phyloP scores from a whole-genome alignment of 1,140 invertebrate genomes.

The Zaprionus capensis region DNA sequence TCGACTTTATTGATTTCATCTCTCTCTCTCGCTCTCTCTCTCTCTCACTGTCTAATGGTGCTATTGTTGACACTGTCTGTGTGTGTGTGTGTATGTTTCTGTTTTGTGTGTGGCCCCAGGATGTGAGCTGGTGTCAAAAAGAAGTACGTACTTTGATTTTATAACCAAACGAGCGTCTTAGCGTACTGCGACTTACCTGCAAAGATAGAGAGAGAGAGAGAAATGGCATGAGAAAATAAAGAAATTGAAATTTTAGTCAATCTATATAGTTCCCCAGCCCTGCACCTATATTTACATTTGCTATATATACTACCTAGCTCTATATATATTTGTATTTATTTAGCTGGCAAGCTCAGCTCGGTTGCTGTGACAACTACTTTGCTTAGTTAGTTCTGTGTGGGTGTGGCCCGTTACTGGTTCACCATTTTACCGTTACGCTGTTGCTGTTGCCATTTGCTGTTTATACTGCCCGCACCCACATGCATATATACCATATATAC shows the following conservation, averaged over 20 bases:
- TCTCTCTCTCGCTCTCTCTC: slow-evolving; percentile 16
- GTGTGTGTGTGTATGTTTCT: slow-evolving; percentile 28
- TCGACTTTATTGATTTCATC: slow-evolving; percentile 80
- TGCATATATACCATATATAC: slow-evolving; percentile 27
- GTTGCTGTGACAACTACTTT: slow-evolving; percentile 74
- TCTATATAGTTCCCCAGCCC: slow-evolving; percentile 6
- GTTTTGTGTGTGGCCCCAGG: slow-evolving; percentile 12
- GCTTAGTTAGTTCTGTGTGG: slow-evolving; percentile 40
- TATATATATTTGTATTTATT: slow-evolving; percentile 64
- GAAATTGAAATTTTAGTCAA: slow-evolving; percentile 79
- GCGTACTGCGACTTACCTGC: slow-evolving; percentile 62
- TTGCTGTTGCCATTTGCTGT: slow-evolving; percentile 23
- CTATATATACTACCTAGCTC: neutral
- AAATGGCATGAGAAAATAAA: slow-evolving; percentile 36
- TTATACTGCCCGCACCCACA: slow-evolving; percentile 24
- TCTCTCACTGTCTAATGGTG: slow-evolving; percentile 37
- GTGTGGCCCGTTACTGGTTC: slow-evolving; percentile 25
- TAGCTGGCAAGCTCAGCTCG: slow-evolving; percentile 62
- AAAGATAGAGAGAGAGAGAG: slow-evolving; percentile 44
- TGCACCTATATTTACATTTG: neutral
- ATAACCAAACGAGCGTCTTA: slow-evolving; percentile 65
- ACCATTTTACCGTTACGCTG: slow-evolving; percentile 18
- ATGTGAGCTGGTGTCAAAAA: slow-evolving; percentile 43
- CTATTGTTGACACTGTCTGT: slow-evolving; percentile 37
- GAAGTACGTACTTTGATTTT: slow-evolving; percentile 81